Base-by-base conservation (phyloP, 2,888 invertebrate genomes). In the Trichopria drosophilae region DNA sequence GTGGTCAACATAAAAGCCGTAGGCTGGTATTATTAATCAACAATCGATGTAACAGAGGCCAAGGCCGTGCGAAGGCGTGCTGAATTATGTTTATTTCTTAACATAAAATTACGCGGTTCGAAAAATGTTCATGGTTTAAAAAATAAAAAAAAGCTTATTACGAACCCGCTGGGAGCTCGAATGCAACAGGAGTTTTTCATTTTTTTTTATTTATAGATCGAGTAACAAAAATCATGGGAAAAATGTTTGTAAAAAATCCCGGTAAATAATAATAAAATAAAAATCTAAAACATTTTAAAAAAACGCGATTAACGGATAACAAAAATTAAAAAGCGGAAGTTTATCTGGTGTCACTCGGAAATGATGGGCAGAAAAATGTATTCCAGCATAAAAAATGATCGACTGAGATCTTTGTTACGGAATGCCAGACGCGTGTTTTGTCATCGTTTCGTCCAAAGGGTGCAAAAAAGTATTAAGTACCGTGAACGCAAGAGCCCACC, bases 51-150 rank as follows among this genome's bases (percentile, higher is more conserved):
- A 51, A 42, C 48, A 39, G 53, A 55, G 55, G 59, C 55, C 55
- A 52, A 59, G 57, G 61, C 59, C 52, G 61, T 58, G 61, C 59
- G 23, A 47, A 57, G 51, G 55, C 54, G 47, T 52, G 47, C 46
- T 36, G 42, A 53, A 42, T 48, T 53, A 48, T 53, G 18, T 31
- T 20, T 34, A 18, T 22, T 37, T 42, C 22, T 44, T n/a, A n/a
- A n/a, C n/a, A n/a, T n/a, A n/a, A n/a, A n/a, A n/a, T n/a, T n/a
- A n/a, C n/a, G n/a, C n/a, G n/a, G n/a, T n/a, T n/a, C n/a, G n/a
- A n/a, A n/a, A n/a, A n/a, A n/a, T n/a, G n/a, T n/a, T n/a, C n/a
- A n/a, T n/a, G n/a, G n/a, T n/a, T n/a, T n/a, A n/a, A n/a, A n/a
- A n/a, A n/a, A n/a, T n/a, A n/a, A n/a, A n/a, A n/a, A n/a, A n/a